Evolutionary conservation across 2,113 vertebrate genomes (phyloP).

Genomic region (Sclerurus mexicanus): DNA sequence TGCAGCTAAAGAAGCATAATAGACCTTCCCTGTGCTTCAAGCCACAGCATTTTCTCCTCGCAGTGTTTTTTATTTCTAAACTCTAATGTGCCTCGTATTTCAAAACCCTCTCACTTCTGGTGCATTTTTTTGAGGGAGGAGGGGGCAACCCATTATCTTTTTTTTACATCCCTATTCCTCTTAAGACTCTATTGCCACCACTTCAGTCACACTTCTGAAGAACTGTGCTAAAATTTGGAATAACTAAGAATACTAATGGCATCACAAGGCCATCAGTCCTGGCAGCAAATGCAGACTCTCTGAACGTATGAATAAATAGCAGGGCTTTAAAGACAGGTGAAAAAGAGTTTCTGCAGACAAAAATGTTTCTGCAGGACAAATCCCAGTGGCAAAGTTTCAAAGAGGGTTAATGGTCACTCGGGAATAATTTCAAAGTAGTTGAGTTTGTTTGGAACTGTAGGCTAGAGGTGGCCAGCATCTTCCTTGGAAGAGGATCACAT

Average conservation of each 20-base stretch:
- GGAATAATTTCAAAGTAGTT: background rate
- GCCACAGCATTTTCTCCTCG: background rate
- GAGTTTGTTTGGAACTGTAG: background rate
- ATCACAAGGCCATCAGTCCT: background rate
- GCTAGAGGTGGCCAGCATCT: background rate
- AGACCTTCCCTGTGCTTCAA: background rate
- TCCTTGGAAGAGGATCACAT: background rate
- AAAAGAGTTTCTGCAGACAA: background rate
- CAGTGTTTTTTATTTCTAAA: background rate
- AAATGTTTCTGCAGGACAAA: background rate
- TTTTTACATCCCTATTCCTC: background rate
- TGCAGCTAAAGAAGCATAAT: background rate
- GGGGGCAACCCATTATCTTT: background rate
- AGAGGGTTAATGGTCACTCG: background rate
- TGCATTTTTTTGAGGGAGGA: background rate
- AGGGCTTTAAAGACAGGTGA: background rate
- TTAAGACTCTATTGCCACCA: background rate
- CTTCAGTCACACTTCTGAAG: background rate
- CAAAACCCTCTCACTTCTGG: background rate
- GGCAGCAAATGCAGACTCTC: background rate
- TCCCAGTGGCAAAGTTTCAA: background rate
- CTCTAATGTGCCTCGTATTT: background rate
- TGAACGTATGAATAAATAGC: conserved; percentile 7
- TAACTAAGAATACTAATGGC: background rate
- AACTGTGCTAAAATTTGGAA: conserved; percentile 10